A percentile compares a stretch with the other conserved stretches of the same genome.
Evolutionary conservation across 2,888 invertebrate genomes (phyloP).

Genomic region (Dasysyrphus albostriatus): DNA sequence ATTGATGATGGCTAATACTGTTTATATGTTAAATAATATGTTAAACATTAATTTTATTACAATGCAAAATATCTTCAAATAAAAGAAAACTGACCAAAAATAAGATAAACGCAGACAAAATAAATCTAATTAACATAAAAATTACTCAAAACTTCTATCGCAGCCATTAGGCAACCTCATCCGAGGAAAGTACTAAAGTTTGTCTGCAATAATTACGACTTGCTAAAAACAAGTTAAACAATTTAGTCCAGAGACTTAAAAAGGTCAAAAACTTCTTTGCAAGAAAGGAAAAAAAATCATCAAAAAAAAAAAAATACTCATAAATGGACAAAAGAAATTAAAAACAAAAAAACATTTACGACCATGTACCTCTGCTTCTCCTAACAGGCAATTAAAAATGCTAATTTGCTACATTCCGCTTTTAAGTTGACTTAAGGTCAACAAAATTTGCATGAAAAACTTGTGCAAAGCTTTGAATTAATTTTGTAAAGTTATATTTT

Average conservation of each 20-base stretch:
- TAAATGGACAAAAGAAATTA: slow-evolving; percentile 18
- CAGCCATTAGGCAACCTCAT: neutral
- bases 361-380: slow-evolving; percentile 6
- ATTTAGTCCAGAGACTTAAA: slow-evolving; percentile 1
- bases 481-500: neutral
- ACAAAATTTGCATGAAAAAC: slow-evolving; percentile 39
- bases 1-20: too few species aligned
- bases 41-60: neutral
- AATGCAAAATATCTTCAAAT: neutral
- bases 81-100: neutral
- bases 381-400: slow-evolving; percentile 51
- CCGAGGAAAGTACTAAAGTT: neutral
- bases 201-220: slow-evolving; percentile 4
- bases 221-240: slow-evolving; percentile 19
- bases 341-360: slow-evolving; percentile 32
- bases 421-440: slow-evolving; percentile 17
- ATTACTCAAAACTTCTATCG: neutral
- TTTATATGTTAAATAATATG: too few species aligned
- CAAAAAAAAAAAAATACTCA: slow-evolving; percentile 18
- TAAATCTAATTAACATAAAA: neutral
- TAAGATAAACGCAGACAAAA: neutral
- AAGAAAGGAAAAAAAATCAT: neutral
- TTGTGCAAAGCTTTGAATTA: slow-evolving; percentile 11
- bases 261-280: slow-evolving; percentile 42
- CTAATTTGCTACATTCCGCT: slow-evolving; percentile 44